These are phyloP conservation scores for Cylindroiulus punctatus DNA, from an alignment of 2,888 invertebrate species.

Conservation along the genomic window DNA sequence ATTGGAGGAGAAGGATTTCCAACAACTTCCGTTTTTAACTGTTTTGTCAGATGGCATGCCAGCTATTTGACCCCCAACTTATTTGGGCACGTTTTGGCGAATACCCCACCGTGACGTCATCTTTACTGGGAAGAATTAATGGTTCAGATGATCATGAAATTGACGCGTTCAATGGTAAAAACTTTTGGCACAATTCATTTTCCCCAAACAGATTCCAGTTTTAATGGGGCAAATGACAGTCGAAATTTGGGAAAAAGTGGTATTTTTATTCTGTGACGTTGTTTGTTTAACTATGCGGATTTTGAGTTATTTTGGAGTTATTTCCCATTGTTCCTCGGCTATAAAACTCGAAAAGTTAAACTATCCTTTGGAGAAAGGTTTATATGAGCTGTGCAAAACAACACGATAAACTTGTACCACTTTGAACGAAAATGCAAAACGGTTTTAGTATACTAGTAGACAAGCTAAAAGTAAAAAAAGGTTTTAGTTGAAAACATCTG, in stretches of 20 bases:
- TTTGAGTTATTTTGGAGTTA: background rate
- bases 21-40: background rate
- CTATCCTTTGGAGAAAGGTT: background rate
- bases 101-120: background rate
- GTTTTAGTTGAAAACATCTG: too few species aligned
- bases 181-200: background rate
- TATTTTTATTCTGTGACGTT: background rate
- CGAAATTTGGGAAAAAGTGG: too few species aligned
- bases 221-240: too few species aligned
- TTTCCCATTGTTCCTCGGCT: background rate
- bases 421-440: constrained; percentile 5
- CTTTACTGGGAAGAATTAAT: background rate
- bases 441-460: too few species aligned
- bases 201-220: background rate
- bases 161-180: background rate
- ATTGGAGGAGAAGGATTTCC: background rate
- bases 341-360: background rate
- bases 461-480: too few species aligned
- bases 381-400: background rate
- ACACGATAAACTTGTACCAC: background rate
- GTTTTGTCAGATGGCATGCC: background rate
- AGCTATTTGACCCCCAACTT: constrained; percentile 24
- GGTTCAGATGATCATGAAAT: background rate
- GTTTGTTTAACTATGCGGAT: background rate
- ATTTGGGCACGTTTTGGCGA: constrained; percentile 9